Base-by-base conservation (phyloP, 1,140 invertebrate genomes). In the Eurosta solidaginis region DNA sequence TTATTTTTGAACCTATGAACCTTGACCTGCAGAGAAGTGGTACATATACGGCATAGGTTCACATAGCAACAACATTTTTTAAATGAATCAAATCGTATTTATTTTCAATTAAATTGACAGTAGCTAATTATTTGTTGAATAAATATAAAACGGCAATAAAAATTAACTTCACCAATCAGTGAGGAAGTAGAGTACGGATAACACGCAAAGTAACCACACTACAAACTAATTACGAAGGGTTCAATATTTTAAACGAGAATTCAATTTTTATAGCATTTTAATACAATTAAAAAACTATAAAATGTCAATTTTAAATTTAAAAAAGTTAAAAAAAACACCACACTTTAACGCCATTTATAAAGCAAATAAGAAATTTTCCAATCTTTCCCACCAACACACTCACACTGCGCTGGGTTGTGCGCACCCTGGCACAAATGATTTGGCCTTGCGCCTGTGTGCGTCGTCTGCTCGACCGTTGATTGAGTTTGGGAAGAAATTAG, bases 251-350 rank as follows among this genome's bases (percentile, higher is more conserved):
- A 76, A 52, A 49, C 50, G 5, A 22, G 25, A 52, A 27, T 68
- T 68, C 20, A 52, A 76, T 76, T 76, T 76, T 76, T 76, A 76
- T 76, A 29, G 74, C 47, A 50, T 76, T 76, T 76, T 76, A 76
- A 76, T 76, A 17, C 29, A 76, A 76, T 76, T 52, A 76, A 76
- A 76, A 22, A 25, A 22, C 74, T 10, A 52, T 76, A 76, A 76
- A 76, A 76, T 52, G 44, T 33, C 33, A 68, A 52, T 76, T 76
- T 76, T 22, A 50, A 76, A 76, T 47, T 47, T 20, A 14, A 7
- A 20, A n/a, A 45, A 76, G 7, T n/a, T 33, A 36, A 73, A 73
- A 36, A 36, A 73, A 73, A 36, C 36, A 40, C 10, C 27, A 47
- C 45, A 3, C n/a, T 68, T 68, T 68, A 40, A 40, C 7, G 59